Base-by-base conservation (phyloP, 2,888 invertebrate species). In the Oscheius sp. region DNA sequence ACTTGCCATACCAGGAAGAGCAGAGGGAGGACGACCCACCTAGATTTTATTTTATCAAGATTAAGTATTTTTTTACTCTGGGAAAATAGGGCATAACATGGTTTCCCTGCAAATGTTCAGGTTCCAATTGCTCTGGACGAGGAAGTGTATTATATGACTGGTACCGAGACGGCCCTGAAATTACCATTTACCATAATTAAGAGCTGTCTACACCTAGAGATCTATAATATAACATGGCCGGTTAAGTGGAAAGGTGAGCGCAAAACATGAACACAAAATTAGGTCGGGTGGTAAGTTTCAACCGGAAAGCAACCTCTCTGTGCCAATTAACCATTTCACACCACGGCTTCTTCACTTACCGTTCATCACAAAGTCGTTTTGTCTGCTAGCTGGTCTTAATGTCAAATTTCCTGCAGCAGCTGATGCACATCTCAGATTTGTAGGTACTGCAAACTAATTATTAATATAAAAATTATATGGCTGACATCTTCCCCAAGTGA, bases 141-240 rank as follows among this genome's bases (percentile, higher is more conserved):
- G 84, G 84, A 18, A 84, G 75, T 3, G 84, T 84, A 53, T 78
- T 76, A 64, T 84, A 84, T 21, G 84, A 84, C 55, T 81, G 84
- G 58, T 82, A 84, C 49, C 84, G 76, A 5, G 84, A 84, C 0
- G 76, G 45, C 12, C 72, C 73, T 69, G 59, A 21, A 73, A 68
- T 7, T 18, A 16, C 13, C 3, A 21, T 35, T 6, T 6, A 35
- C 35, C 5, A 35, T 35, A 35, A 9, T 35, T 6, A 35, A 35
- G 9, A 9, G 35, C 35, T 6, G 9, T 35, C 35, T 35, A 9
- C 5, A 35, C 35, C 35, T 35, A 35, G 35, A 9, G 35, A 35
- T 35, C 35, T 35, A 35, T 23, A 23, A 43, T 61, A 61, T n/a
- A n/a, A n/a, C 45, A 61, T 61, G 5, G 43, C 61, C n/a, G 58